Evolutionary conservation across 2,113 vertebrate genomes (phyloP), one percentile per base, ranked within the genome.

Genomic region (Pelecanus crispus): DNA sequence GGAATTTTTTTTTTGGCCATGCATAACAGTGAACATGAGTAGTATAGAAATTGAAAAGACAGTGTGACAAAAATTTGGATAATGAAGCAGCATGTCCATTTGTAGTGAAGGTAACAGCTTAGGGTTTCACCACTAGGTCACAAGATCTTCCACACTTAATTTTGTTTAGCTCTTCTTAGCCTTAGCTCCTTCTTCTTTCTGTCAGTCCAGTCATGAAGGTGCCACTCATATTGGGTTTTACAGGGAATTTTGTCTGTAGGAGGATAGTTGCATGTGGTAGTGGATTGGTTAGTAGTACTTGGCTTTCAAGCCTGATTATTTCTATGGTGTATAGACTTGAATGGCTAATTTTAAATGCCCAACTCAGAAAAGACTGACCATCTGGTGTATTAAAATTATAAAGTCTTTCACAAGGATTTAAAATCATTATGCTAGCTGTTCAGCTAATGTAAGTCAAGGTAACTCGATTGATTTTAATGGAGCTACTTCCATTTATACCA

Each of bases 1-100:
- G 10, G 19, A 11, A n/a, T n/a, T n/a, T n/a, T 18, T 14, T 28
- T 28, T 90, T 88, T 29, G 7, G 3, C n/a, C 80, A 26, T 34
- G 29, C 1, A 0, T 55, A 65, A 16, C 3, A 56, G 9, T 26
- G 16, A 24, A n/a, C 8, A 44, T 0, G 2, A 86, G 11, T 67
- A 32, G 24, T 44, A 72, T 7, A 68, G 26, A 68, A 68, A 62
- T 34, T 58, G 49, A 73, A 92, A 79, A 59, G 20, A 36, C 7
- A 58, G 2, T 29, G 14, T 55, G 26, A 15, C 22, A 58, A 17
- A 14, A 44, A 13, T 65, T 59, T 74, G 10, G 14, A 21, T 55
- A 75, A 55, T 50, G 36, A 40, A 88, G 13, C 34, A 88, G 8
- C 0, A 2, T 38, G 12, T 67, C 18, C 19, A 2, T 59, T 75